These are phyloP conservation scores for Lepidochrysops patricia DNA, from an alignment of 2,888 invertebrate species.

Conservation along the genomic window DNA sequence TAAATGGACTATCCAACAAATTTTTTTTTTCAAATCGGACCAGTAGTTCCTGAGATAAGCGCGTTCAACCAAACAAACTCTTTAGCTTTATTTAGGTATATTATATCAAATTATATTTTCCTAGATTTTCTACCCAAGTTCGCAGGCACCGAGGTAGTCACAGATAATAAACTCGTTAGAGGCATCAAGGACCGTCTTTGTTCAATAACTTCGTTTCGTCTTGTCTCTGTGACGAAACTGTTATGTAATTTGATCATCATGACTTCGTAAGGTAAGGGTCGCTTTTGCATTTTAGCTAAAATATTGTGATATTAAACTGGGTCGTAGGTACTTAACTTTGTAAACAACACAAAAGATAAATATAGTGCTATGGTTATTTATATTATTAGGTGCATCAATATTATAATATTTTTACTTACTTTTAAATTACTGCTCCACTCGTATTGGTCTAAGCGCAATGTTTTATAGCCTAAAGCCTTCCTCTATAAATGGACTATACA, in stretches of 20 bases:
- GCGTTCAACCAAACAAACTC: too few relatives aligned
- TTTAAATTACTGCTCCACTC: too few relatives aligned
- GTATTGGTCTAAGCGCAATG: too few relatives aligned
- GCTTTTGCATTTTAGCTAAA: not conserved
- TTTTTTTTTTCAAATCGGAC: too few relatives aligned
- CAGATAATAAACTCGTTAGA: not conserved
- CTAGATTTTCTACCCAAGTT: not conserved
- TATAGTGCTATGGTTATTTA: too few relatives aligned
- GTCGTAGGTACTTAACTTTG: not conserved
- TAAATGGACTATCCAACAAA: too few relatives aligned
- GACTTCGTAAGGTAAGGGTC: not conserved
- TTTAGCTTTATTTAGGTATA: too few relatives aligned
- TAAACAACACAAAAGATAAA: not conserved
- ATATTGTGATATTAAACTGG: not conserved
- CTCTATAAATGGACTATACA: too few relatives aligned
- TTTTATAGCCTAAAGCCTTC: too few relatives aligned
- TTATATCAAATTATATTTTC: too few relatives aligned
- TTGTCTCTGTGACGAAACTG: not conserved
- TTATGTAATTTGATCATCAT: not conserved
- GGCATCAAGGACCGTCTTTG: not conserved
- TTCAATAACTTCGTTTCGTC: not conserved
- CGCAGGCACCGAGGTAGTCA: not conserved
- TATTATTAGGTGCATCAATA: too few relatives aligned
- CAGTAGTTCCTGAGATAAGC: not conserved
- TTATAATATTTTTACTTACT: too few relatives aligned